Evolutionary conservation across 2,797 vertebrate genomes (phyloP).

Genomic region (Lycodopsis pacificus): DNA sequence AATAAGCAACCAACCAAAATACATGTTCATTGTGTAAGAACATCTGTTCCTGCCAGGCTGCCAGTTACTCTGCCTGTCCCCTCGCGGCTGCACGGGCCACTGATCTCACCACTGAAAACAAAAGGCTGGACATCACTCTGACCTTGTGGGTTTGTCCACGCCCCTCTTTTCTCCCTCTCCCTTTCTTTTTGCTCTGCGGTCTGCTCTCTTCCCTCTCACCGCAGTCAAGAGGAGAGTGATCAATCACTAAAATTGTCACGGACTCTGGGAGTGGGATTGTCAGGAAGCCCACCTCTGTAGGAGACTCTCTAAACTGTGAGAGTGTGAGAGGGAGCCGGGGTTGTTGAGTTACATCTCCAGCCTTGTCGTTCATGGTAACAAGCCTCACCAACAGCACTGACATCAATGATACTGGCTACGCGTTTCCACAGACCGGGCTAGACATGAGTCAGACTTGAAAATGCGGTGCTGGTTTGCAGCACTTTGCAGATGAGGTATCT

Average conservation of each 20-base stretch:
- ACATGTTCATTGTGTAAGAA: constrained; percentile 71
- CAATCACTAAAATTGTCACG: constrained; percentile 79
- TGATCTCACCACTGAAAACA: constrained; percentile 78
- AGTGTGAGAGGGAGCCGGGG: constrained; percentile 44
- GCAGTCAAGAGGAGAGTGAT: constrained; percentile 67
- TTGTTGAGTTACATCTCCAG: constrained; percentile 41
- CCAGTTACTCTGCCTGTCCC: constrained; percentile 60
- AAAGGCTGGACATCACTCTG: constrained; percentile 78
- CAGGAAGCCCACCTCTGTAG: constrained; percentile 61
- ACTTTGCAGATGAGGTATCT: constrained; percentile 66
- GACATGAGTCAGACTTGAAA: constrained; percentile 78
- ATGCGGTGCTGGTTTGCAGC: constrained; percentile 68
- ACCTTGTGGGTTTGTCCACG: constrained; percentile 77
- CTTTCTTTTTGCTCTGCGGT: constrained; percentile 36
- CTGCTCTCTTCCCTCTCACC: constrained; percentile 52
- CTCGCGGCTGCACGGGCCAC: constrained; percentile 62
- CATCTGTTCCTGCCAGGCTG: constrained; percentile 77
- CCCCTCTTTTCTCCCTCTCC: constrained; percentile 57
- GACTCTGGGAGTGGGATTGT: constrained; percentile 61
- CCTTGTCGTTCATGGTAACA: constrained; percentile 67
- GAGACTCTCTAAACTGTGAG: constrained; percentile 55
- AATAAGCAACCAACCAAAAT: constrained; percentile 57
- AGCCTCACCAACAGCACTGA: constrained; percentile 56
- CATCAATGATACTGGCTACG: constrained; percentile 64
- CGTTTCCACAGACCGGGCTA: constrained; percentile 63